Evolutionary conservation across 1,140 invertebrate species (phyloP).

Genomic region (Stenopsyche tienmushanensis): DNA sequence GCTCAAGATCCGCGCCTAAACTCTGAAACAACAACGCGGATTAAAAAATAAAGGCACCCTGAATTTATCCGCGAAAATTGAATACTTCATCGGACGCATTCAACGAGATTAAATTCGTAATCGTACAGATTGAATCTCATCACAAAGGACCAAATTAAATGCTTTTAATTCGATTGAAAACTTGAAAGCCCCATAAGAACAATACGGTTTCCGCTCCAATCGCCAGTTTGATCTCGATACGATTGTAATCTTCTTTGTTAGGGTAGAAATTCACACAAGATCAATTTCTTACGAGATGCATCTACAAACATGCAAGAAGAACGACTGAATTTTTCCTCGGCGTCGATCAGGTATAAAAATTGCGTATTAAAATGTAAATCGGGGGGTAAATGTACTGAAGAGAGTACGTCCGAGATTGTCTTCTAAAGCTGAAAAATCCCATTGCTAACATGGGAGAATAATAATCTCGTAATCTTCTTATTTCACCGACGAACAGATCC

Average conservation of each 20-base stretch:
- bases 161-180: conserved; percentile 24
- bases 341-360: conserved; percentile 17
- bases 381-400: conserved; percentile 3
- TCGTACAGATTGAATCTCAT: too few relatives aligned
- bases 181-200: conserved; percentile 2
- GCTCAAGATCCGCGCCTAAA: too few relatives aligned
- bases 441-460: conserved; percentile 34
- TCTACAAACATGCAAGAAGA: neutral
- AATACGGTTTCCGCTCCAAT: conserved; percentile 32
- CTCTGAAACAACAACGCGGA: too few relatives aligned
- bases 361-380: conserved; percentile 20
- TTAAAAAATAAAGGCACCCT: neutral
- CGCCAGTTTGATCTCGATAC: conserved; percentile 34
- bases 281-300: neutral
- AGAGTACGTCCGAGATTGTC: conserved; percentile 7
- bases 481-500: conserved; percentile 39
- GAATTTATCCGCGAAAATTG: neutral
- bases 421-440: conserved; percentile 32
- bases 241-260: conserved; percentile 33
- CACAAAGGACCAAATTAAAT: too few relatives aligned
- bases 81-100: too few relatives aligned
- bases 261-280: neutral
- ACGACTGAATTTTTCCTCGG: too few relatives aligned
- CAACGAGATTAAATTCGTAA: too few relatives aligned
- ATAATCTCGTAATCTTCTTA: conserved; percentile 42